Evolutionary conservation across 2,888 invertebrate genomes (phyloP), one percentile per base, ranked within the genome.

Genomic region (Entomobrya proxima): DNA sequence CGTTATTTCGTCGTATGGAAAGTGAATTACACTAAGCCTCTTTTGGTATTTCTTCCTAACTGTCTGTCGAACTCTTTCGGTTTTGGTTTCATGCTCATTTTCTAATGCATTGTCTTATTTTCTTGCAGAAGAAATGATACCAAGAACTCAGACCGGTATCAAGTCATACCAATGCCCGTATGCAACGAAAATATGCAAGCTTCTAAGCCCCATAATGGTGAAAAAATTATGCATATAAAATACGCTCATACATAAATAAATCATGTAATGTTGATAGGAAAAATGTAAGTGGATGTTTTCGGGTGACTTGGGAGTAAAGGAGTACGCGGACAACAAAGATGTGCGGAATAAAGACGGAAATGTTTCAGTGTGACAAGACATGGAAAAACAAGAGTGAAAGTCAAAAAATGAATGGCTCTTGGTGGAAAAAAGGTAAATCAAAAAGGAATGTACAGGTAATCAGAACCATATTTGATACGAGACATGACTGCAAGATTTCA

Each of bases 11-110:
- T n/a, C 15, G n/a, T n/a, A n/a, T 47, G 50, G 50, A 50, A 74
- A 35, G 30, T 74, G 50, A 74, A 74, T 50, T 74, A 74, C 30
- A 30, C 32, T 74, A 72, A 72, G 69, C 35, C 35, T 15, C 64
- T 30, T 32, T n/a, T 61, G n/a, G n/a, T n/a, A n/a, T 40, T 40
- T 27, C 67, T 40, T 67, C 37, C 24, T 61, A 35, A 18, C 35
- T 61, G 32, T 61, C 61, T 61, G 61, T 40, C 40, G 40, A 67
- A 61, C 40, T 37, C 67, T 13, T 67, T 37, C 9, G 40, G 21
- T 67, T 67, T 67, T 67, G 64, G 37, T 67, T 40, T 67, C 67
- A 24, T 67, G 40, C 67, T 40, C n/a, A n/a, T 67, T 40, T 9
- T 40, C 67, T 24, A 24, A 67, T 40, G 40, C 13, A 67, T 67